phyloP scores from a whole-genome alignment of 92 coral and sea anemone genomes.

The Muricea muricata region DNA sequence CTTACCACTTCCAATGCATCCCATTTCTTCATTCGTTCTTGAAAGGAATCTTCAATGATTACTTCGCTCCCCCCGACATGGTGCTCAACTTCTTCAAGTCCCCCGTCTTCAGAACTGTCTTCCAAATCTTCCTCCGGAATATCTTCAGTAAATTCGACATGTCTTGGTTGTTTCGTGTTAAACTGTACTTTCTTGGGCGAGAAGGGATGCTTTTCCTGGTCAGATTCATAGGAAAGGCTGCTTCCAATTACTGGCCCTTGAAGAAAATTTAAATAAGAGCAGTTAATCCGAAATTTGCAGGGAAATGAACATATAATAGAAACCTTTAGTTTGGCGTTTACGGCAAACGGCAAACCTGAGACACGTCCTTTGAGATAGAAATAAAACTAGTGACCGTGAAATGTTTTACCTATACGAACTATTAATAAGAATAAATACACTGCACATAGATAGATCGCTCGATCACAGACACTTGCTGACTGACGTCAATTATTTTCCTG shows the following conservation, averaged over 20 bases:
- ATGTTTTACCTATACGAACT: too few relatives aligned
- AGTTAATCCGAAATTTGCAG: too few relatives aligned
- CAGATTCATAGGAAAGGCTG: background rate
- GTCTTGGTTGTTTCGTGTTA: background rate
- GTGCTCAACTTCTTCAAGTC: background rate
- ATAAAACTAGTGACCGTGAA: too few relatives aligned
- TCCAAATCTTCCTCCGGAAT: background rate
- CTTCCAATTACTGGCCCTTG: background rate
- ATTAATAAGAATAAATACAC: too few relatives aligned
- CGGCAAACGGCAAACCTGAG: too few relatives aligned
- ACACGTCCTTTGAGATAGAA: too few relatives aligned
- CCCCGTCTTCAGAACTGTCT: background rate
- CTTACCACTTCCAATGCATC: conserved; percentile 62
- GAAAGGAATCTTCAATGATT: conserved; percentile 78
- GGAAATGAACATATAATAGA: too few relatives aligned
- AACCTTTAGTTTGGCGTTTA: too few relatives aligned
- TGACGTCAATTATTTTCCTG: too few relatives aligned
- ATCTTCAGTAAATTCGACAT: background rate
- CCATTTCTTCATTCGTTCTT: conserved; percentile 72
- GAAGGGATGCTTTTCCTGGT: background rate
- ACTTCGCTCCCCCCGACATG: background rate
- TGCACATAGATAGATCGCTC: too few relatives aligned
- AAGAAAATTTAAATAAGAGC: background rate
- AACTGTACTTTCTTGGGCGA: conserved; percentile 10
- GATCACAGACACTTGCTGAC: too few relatives aligned